These are phyloP conservation scores for Columba guinea DNA, from an alignment of 2,797 vertebrate species.

Conservation along the genomic window DNA sequence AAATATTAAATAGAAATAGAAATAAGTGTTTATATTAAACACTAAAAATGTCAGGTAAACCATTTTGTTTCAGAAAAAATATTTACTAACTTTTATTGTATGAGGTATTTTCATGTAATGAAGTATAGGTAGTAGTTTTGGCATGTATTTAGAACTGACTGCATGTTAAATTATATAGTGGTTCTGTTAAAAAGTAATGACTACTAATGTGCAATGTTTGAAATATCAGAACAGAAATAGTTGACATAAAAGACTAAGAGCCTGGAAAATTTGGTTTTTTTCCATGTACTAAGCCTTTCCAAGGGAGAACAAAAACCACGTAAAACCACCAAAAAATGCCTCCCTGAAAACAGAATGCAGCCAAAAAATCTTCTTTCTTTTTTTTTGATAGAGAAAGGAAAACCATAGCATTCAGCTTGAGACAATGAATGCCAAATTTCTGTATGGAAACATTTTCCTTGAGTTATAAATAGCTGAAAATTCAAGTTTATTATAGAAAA, in stretches of 20 bases:
- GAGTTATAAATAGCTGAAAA: constrained; percentile 57
- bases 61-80: neutral
- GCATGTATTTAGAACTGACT: neutral
- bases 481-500: constrained; percentile 48
- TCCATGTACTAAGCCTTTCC: constrained; percentile 42
- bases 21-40: neutral
- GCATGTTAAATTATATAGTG: constrained; percentile 37
- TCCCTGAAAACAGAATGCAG: constrained; percentile 40
- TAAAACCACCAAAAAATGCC: constrained; percentile 18
- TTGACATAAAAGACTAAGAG: constrained; percentile 48
- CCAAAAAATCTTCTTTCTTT: neutral
- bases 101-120: neutral
- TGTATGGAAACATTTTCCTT: constrained; percentile 43
- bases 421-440: constrained; percentile 20
- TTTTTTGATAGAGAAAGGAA: neutral
- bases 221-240: constrained; percentile 50
- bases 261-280: constrained; percentile 60
- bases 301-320: constrained; percentile 54
- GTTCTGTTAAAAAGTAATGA: constrained; percentile 46
- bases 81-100: neutral
- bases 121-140: neutral
- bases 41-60: neutral
- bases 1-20: neutral
- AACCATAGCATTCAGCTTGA: neutral
- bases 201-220: constrained; percentile 15